A percentile compares a stretch with the other conserved stretches of the same genome.
Evolutionary conservation across 1,140 invertebrate species (phyloP).

Genomic region (Cylas formicarius): DNA sequence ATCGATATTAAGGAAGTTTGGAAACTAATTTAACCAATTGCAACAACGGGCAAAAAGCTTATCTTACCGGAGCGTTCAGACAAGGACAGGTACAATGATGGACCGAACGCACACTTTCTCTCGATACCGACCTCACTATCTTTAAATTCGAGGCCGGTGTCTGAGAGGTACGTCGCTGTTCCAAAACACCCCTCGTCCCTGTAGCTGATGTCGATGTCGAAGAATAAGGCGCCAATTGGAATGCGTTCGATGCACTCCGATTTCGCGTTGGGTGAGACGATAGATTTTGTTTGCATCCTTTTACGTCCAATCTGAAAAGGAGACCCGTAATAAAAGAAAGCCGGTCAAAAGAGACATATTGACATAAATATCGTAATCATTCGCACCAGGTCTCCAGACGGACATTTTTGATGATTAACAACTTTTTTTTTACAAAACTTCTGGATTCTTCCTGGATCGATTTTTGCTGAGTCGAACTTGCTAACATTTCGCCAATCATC

Average conservation of each 20-base stretch:
- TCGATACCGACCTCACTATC: constrained; percentile 65
- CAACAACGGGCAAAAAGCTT: too few species aligned
- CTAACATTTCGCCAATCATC: too few species aligned
- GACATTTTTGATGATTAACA: too few species aligned
- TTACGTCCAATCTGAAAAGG: constrained; percentile 47
- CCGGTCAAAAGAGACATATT: too few species aligned
- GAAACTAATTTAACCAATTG: too few species aligned
- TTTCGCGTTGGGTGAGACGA: constrained; percentile 41
- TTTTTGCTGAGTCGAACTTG: too few species aligned
- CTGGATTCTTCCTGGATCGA: too few species aligned
- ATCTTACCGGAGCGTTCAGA: constrained; percentile 40
- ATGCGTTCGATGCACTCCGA: constrained; percentile 51
- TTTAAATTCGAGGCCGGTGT: constrained; percentile 65
- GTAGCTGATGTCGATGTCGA: constrained; percentile 38
- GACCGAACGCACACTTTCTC: constrained; percentile 61
- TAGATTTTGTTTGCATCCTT: constrained; percentile 46
- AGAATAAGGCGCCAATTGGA: constrained; percentile 50
- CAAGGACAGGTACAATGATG: constrained; percentile 54
- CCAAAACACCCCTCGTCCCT: constrained; percentile 48
- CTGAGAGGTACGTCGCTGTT: constrained; percentile 64
- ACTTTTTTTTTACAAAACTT: too few species aligned
- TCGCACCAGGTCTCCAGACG: too few species aligned
- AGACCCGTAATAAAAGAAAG: too few species aligned
- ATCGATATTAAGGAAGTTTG: too few species aligned
- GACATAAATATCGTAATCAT: too few species aligned